Percentiles rank a stretch among this genome's conserved stretches.
Evolutionary conservation across 2,888 invertebrate genomes (phyloP).

Genomic region (Mythimna albipuncta): DNA sequence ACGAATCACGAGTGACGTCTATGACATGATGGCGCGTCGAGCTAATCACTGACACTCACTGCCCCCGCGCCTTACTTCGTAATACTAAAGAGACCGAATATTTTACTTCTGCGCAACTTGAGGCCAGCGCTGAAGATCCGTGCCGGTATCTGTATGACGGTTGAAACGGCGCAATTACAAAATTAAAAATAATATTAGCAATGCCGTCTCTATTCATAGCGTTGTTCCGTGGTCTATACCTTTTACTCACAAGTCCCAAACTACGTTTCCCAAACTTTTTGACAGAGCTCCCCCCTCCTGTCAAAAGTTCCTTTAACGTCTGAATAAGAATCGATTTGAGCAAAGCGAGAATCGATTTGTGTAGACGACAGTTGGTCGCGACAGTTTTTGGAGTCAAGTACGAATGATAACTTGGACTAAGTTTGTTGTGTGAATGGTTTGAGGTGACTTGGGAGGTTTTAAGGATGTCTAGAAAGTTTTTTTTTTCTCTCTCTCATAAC

Average conservation of each 20-base stretch:
- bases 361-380: constrained; percentile 32
- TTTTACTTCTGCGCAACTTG: too few species aligned
- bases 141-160: too few species aligned
- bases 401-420: constrained; percentile 23
- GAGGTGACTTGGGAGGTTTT: background rate
- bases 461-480: background rate
- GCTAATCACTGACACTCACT: too few species aligned
- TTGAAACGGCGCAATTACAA: too few species aligned
- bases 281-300: constrained; percentile 25
- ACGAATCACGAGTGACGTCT: too few species aligned
- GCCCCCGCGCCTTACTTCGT: too few species aligned
- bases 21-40: too few species aligned
- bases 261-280: constrained; percentile 33
- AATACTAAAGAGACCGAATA: too few species aligned
- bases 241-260: constrained; percentile 22
- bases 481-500: too few species aligned
- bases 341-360: constrained; percentile 35
- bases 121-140: too few species aligned
- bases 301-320: constrained; percentile 54
- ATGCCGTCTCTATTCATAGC: background rate
- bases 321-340: constrained; percentile 45
- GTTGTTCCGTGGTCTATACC: background rate
- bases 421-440: constrained; percentile 21
- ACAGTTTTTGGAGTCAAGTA: constrained; percentile 22
- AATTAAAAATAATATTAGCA: background rate